Evolutionary conservation across 2,113 vertebrate species (phyloP).

Genomic region (Urocolius indicus): DNA sequence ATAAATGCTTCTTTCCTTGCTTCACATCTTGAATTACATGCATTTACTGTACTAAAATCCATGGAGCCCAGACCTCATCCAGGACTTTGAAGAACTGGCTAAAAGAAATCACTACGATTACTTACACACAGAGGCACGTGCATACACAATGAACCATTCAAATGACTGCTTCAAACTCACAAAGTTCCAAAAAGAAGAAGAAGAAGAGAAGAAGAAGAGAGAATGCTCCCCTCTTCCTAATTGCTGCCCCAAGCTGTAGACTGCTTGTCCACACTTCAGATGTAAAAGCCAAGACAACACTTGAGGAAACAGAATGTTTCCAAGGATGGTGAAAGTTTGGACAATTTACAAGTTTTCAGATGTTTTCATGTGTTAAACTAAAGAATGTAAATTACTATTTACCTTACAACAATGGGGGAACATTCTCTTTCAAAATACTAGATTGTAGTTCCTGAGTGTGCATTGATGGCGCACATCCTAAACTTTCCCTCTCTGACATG

Average conservation of each 20-base stretch:
- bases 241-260: not conserved
- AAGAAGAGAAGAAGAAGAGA: too few species aligned
- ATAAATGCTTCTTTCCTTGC: slow-evolving; percentile 19
- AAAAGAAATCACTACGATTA: not conserved
- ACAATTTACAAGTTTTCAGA: not conserved
- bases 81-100: not conserved
- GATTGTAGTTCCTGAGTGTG: not conserved
- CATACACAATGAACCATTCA: not conserved
- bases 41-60: not conserved
- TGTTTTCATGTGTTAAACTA: not conserved
- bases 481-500: not conserved
- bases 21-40: not conserved
- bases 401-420: not conserved
- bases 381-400: not conserved
- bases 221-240: not conserved
- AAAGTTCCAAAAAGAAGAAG: not conserved
- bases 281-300: not conserved
- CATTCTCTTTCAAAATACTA: not conserved
- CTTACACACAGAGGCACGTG: not conserved
- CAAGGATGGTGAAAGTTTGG: not conserved
- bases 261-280: not conserved
- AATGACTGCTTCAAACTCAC: not conserved
- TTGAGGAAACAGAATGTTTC: not conserved
- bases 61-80: not conserved
- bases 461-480: not conserved